These are phyloP conservation scores for Tribolium freemani DNA, from an alignment of 2,888 invertebrate species.

Conservation along the genomic window DNA sequence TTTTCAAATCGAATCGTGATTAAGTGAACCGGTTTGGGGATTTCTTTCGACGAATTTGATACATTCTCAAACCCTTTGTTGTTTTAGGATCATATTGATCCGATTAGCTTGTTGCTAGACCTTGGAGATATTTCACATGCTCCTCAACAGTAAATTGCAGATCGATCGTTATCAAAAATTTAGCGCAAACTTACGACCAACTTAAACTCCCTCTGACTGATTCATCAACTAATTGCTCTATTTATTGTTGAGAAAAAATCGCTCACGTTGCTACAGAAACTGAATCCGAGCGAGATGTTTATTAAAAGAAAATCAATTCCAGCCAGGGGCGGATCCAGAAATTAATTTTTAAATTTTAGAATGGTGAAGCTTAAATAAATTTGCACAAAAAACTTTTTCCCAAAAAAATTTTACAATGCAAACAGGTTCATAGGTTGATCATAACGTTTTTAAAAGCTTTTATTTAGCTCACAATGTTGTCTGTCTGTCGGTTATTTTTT, in stretches of 20 bases:
- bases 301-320: constrained; percentile 29
- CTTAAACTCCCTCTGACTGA: too few species aligned
- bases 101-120: constrained; percentile 38
- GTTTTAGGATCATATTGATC: constrained; percentile 43
- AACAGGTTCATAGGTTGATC: too few species aligned
- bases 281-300: constrained; percentile 2
- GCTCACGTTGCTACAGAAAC: constrained; percentile 1
- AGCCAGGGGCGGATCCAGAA: too few species aligned
- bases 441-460: too few species aligned
- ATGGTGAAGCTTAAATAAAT: too few species aligned
- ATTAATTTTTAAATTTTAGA: too few species aligned
- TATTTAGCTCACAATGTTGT: too few species aligned
- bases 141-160: constrained; percentile 22
- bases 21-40: background rate
- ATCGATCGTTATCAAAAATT: constrained; percentile 41
- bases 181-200: background rate
- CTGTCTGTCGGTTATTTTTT: too few species aligned
- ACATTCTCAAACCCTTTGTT: constrained; percentile 29
- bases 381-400: too few species aligned
- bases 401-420: too few species aligned
- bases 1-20: background rate
- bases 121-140: constrained; percentile 33
- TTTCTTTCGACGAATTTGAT: constrained; percentile 3
- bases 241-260: background rate
- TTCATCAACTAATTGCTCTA: too few species aligned